These are phyloP conservation scores for Eulemur coronatus DNA, from an alignment of 2,797 vertebrate genomes.

Conservation along the genomic window DNA sequence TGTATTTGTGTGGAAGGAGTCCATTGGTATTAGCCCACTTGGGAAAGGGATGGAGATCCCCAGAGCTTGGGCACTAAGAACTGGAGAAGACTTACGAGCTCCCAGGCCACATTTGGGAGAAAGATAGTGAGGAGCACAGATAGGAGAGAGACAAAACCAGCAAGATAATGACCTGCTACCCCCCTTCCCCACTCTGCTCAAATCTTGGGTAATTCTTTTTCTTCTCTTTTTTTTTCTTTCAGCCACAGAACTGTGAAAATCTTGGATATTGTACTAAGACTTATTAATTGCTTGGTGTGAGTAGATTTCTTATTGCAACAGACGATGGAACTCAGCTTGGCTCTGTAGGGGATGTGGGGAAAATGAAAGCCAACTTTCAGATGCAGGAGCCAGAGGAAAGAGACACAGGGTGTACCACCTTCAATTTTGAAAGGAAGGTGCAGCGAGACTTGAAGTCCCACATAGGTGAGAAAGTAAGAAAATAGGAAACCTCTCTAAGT, in stretches of 20 bases:
- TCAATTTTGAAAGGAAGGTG: background rate
- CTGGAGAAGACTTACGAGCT: background rate
- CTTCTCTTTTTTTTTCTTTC: background rate
- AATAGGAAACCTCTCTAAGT: background rate
- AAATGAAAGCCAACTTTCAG: conserved; percentile 1
- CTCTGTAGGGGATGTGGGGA: background rate
- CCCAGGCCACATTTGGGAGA: background rate
- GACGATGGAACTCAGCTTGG: background rate
- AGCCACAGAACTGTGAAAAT: background rate
- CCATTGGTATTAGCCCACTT: background rate
- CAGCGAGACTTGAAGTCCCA: background rate
- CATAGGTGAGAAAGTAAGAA: background rate
- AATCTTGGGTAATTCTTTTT: background rate
- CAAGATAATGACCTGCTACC: background rate
- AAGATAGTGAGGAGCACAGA: background rate
- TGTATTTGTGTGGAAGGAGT: background rate
- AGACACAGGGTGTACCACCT: background rate
- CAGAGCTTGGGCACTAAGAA: background rate
- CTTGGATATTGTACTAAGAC: background rate
- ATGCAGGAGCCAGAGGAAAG: background rate
- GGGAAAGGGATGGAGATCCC: background rate
- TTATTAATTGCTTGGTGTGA: background rate
- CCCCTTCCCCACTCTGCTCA: background rate
- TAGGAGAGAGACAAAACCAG: background rate
- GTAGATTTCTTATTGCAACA: background rate